Base-by-base conservation (phyloP, 2,888 invertebrate species). In the Metalampra italica region DNA sequence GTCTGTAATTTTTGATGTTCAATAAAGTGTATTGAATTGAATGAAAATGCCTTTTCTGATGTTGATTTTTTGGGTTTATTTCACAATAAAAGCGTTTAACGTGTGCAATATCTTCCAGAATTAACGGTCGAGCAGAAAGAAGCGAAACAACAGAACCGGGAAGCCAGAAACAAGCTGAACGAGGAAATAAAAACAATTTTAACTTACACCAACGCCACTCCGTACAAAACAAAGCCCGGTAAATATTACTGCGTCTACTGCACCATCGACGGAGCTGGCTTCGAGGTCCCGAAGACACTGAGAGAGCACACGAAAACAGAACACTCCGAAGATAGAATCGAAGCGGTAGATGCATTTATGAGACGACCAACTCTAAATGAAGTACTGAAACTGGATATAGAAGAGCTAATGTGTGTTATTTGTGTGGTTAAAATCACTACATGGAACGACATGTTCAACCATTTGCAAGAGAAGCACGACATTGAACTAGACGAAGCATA, bases 361-460 rank as follows among this genome's bases (percentile, higher is more conserved):
- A 56, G 71, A n/a, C 85, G 84, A 0, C 52, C 62, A 0, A 75
- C 68, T 62, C 32, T 60, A 13, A 77, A 86, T 45, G 82, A 85
- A 51, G 64, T 78, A 0, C 32, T 85, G 0, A 78, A 79, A 52
- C 32, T 87, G 0, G 86, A 87, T 9, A 68, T 82, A 0, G 51
- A 70, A 0, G 59, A 72, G 14, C 52, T 82, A 0, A 50, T 61
- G 0, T 86, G 86, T 52, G 68, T 58, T 0, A 61, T 66, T 0
- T 85, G 84, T 44, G 57, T 58, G 1, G 36, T 30, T 0, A 43
- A 53, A 0, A 61, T 75, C 0, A 39, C 50, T 0, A 55, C 60
- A 0, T 86, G 86, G 86, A 68, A 69, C 9, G 64, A 71, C 0
- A 68, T 80, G 68, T 74, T 85, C 13, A 53, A 53, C 5, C 86